Conservation (phyloP, 2,888 invertebrate genomes). For the Amorpha juglandis region DNA sequence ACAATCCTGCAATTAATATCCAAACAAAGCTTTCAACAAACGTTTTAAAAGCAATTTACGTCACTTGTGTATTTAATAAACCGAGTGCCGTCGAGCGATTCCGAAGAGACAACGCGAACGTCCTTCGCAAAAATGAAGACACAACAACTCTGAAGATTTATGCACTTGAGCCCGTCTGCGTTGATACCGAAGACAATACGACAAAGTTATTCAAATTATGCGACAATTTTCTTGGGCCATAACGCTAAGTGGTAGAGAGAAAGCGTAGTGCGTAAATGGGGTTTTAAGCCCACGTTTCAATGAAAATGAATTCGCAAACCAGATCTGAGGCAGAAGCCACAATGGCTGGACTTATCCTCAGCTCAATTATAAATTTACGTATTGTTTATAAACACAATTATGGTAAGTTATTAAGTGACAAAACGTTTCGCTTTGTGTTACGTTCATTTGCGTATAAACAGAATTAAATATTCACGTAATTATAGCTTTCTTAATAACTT, state of each 20-base stretch:
- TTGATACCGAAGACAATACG: constrained; percentile 66
- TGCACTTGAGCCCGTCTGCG: constrained; percentile 60
- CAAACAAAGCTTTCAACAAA: neutral
- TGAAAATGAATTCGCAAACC: constrained; percentile 75
- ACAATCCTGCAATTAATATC: neutral
- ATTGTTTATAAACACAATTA: constrained; percentile 72
- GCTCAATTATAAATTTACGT: constrained; percentile 68
- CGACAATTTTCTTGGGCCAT: constrained; percentile 77
- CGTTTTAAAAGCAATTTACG: constrained; percentile 29
- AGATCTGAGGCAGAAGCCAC: constrained; percentile 73
- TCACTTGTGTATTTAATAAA: constrained; percentile 44
- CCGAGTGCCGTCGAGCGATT: constrained; percentile 39
- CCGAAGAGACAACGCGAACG: constrained; percentile 49
- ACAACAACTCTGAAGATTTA: constrained; percentile 61
- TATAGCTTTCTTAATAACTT: neutral
- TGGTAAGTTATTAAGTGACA: constrained; percentile 66
- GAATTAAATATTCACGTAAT: neutral
- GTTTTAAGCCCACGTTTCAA: constrained; percentile 67
- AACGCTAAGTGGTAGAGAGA: constrained; percentile 74
- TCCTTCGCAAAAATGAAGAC: constrained; percentile 58
- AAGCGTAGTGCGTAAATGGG: constrained; percentile 74
- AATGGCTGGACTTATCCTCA: constrained; percentile 66
- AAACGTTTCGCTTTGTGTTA: constrained; percentile 56
- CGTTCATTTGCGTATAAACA: constrained; percentile 24
- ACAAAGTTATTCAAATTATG: constrained; percentile 80